These are phyloP conservation scores for Gymnoscopelus braueri DNA, from an alignment of 2,797 vertebrate genomes.

Conservation along the genomic window DNA sequence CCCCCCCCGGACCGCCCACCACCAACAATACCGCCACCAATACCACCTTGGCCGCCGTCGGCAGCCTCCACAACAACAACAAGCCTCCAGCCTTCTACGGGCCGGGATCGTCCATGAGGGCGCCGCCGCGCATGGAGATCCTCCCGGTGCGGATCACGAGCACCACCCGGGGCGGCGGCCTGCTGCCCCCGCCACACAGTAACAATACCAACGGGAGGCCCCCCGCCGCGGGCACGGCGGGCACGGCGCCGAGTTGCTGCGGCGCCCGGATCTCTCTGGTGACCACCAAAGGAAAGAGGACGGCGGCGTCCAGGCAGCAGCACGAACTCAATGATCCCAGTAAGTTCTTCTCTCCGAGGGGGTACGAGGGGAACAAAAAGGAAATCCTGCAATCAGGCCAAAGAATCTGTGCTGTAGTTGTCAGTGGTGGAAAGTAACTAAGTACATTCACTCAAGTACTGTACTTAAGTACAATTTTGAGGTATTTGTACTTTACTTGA, in stretches of 20 bases:
- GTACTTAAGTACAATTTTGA: too few species aligned
- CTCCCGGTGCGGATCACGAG: conserved; percentile 71
- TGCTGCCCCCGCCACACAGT: conserved; percentile 71
- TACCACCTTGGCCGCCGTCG: too few species aligned
- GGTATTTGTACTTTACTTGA: too few species aligned
- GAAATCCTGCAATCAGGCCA: background rate
- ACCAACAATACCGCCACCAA: too few species aligned
- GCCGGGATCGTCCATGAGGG: conserved; percentile 71
- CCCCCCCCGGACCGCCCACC: conserved; percentile 75
- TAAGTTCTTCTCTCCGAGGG: conserved; percentile 77
- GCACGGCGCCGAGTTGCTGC: conserved; percentile 67
- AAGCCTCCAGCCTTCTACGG: conserved; percentile 84
- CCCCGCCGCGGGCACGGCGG: conserved; percentile 66
- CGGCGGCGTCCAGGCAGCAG: conserved; percentile 73
- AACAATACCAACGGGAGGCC: conserved; percentile 76
- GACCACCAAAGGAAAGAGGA: conserved; percentile 75
- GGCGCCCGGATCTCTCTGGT: conserved; percentile 68
- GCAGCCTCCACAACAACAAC: too few species aligned
- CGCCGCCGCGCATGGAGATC: conserved; percentile 58
- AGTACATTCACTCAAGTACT: too few species aligned
- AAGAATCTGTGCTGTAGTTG: too few species aligned
- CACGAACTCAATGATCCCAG: conserved; percentile 92
- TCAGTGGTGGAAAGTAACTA: too few species aligned
- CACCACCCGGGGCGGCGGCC: conserved; percentile 72
- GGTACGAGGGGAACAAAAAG: background rate